Evolutionary conservation across 2,113 vertebrate genomes (phyloP).

Genomic region (Lepus timidus): DNA sequence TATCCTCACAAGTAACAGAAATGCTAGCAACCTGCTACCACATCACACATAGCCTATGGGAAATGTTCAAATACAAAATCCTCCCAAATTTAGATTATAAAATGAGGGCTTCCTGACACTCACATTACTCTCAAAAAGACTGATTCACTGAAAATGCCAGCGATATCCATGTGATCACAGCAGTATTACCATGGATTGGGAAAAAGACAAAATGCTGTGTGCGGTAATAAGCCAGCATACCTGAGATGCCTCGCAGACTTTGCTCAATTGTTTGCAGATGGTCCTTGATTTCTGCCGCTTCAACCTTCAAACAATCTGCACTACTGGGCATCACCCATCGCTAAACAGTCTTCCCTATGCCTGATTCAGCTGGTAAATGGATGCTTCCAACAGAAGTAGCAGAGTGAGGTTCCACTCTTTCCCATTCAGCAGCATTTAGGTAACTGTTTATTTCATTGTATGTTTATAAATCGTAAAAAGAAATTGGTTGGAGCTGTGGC

Average conservation of each 20-base stretch:
- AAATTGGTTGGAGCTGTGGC: background rate
- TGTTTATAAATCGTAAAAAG: slow-evolving; percentile 21
- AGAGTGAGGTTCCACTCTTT: background rate
- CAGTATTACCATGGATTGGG: rapidly evolving
- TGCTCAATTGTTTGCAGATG: background rate
- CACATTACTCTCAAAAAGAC: background rate
- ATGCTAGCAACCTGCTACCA: background rate
- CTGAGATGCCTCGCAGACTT: background rate
- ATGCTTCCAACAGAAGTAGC: background rate
- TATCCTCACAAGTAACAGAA: background rate
- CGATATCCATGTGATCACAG: background rate
- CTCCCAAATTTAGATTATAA: background rate
- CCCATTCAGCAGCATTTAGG: background rate
- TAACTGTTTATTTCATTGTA: background rate
- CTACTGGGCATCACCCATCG: background rate
- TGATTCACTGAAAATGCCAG: background rate
- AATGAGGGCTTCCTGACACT: background rate
- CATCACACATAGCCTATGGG: background rate
- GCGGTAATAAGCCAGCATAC: background rate
- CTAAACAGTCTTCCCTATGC: background rate
- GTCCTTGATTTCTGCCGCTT: background rate
- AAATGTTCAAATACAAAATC: slow-evolving; percentile 42
- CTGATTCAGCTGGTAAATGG: background rate
- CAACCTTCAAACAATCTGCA: background rate
- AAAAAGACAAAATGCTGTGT: background rate